Evolutionary conservation across 1,140 invertebrate genomes (phyloP), one percentile per base, ranked within the genome.

Genomic region (Drosophila ercepeae): DNA sequence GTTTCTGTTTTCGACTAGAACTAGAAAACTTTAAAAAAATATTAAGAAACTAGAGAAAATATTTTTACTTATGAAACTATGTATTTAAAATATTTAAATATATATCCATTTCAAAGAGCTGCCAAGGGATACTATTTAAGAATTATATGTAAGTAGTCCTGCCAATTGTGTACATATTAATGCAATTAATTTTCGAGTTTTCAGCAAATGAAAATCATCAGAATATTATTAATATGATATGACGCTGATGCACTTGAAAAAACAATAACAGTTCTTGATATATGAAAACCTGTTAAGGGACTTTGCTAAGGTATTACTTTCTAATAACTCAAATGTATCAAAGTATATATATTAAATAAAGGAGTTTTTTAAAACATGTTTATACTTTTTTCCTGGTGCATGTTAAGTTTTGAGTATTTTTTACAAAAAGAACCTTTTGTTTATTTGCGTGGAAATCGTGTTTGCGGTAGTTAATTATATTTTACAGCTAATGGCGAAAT

Each of bases 401-500:
- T 5, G 2, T 39, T 7, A 16, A 72, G 42, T 58, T 58, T 4
- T 14, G 27, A 21, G 21, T 52, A 32, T 44, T 32, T 67, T 64
- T 32, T 27, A 16, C 18, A 2, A 14, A 32, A 42, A 55, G 50
- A 42, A 41, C 64, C 58, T 19, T 63, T 86, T 81, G 78, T 81
- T 76, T 69, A 77, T 74, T 79, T 73, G 57, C 74, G 75, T 76
- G 86, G 73, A 77, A 81, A 77, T 81, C 64, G 73, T 82, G 82
- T 78, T 86, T 77, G 58, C 68, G 77, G 77, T 72, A 88, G 82
- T 86, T 86, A 86, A 86, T 88, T 86, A 88, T 86, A 77, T 88
- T 86, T 77, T 46, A 78, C 77, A 88, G 82, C 82, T 82, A 86
- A 88, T 82, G 82, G 82, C 73, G 61, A 86, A 82, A 88, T 88